Percentiles rank a stretch among this genome's conserved stretches.
Evolutionary conservation across 92 coral and sea anemone genomes (phyloP).

Genomic region (Paramuricea clavata): DNA sequence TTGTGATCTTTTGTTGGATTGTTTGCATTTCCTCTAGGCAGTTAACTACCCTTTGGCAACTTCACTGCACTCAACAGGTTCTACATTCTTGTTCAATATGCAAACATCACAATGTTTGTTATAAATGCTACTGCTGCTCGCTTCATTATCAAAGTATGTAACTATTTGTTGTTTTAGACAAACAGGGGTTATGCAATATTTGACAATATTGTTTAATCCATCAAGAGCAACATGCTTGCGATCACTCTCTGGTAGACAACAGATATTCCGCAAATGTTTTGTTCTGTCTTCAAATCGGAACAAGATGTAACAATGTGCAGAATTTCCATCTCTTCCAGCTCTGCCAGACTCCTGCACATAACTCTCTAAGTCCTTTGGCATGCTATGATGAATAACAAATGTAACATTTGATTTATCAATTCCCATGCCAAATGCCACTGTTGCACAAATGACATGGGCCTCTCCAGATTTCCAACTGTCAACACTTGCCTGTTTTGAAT

Average conservation of each 20-base stretch:
- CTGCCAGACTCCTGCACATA: conserved; percentile 23
- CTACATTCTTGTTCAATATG: neutral
- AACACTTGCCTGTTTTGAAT: conserved; percentile 10
- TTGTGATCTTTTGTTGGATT: neutral
- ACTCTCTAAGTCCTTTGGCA: conserved; percentile 12
- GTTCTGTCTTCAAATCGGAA: conserved; percentile 71
- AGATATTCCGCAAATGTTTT: conserved; percentile 59
- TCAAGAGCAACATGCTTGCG: conserved; percentile 15
- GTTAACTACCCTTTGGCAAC: neutral
- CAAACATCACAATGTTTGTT: conserved; percentile 49
- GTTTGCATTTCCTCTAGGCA: neutral
- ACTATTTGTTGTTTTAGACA: conserved; percentile 60
- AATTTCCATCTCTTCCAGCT: conserved; percentile 10
- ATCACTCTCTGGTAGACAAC: conserved; percentile 59
- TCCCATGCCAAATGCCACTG: conserved; percentile 22
- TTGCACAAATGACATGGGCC: conserved; percentile 35
- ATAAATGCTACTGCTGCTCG: conserved; percentile 1
- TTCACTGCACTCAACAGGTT: neutral
- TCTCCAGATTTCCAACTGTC: conserved; percentile 32
- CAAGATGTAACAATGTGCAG: neutral
- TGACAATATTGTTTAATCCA: conserved; percentile 62
- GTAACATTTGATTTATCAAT: conserved; percentile 22
- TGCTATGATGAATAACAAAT: conserved; percentile 28
- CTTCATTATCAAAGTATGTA: conserved; percentile 52
- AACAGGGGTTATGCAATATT: conserved; percentile 55